phyloP scores from a whole-genome alignment of 2,888 invertebrate species.

The Pristionchus arcanus region DNA sequence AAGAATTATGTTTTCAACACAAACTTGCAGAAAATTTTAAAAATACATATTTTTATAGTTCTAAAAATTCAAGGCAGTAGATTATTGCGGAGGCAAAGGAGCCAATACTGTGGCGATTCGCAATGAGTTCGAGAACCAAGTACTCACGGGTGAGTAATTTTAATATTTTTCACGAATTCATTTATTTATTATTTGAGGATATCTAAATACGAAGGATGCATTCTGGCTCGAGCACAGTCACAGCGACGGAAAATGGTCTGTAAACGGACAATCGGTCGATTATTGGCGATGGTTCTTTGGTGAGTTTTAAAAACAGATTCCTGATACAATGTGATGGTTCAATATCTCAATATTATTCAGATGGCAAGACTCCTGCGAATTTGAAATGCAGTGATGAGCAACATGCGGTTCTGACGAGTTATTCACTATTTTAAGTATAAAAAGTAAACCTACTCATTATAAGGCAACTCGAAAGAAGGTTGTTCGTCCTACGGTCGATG shows the following conservation, averaged over 20 bases:
- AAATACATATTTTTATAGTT: neutral
- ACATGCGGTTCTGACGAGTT: too few relatives aligned
- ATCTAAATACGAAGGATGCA: neutral
- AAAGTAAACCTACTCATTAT: too few relatives aligned
- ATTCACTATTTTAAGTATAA: too few relatives aligned
- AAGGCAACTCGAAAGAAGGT: too few relatives aligned
- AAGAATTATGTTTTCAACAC: too few relatives aligned
- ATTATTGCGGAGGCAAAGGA: neutral
- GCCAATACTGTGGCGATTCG: neutral
- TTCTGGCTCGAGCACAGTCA: neutral
- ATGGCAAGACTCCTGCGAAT: too few relatives aligned
- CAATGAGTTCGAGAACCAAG: neutral
- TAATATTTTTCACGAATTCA: neutral
- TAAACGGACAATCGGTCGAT: neutral
- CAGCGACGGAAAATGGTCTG: neutral
- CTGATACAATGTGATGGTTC: too few relatives aligned
- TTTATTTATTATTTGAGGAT: neutral
- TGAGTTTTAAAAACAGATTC: neutral
- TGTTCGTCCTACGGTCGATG: too few relatives aligned
- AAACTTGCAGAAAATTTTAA: too few relatives aligned
- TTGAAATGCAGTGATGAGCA: too few relatives aligned
- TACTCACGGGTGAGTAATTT: neutral
- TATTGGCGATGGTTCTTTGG: neutral
- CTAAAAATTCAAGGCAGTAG: neutral
- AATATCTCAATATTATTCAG: neutral